Evolutionary conservation across 1,140 invertebrate genomes (phyloP).

Genomic region (Scylla paramamosain): DNA sequence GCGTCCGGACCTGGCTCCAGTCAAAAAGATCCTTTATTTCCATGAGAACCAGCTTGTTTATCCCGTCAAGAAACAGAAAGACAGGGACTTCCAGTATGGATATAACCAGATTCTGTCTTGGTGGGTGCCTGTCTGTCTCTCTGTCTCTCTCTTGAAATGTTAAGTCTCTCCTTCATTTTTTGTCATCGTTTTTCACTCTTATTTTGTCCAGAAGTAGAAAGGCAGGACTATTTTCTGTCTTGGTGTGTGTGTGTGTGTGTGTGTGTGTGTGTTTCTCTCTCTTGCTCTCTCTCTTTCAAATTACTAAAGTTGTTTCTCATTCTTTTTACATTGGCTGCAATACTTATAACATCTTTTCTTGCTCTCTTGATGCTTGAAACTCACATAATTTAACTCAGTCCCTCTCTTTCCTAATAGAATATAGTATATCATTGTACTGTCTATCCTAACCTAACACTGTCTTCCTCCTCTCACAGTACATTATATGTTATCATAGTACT

Average conservation of each 20-base stretch:
- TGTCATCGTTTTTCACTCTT: too few relatives aligned
- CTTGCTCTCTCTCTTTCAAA: too few relatives aligned
- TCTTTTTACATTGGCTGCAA: too few relatives aligned
- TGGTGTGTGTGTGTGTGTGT: conserved; percentile 81
- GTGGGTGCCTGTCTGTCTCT: conserved; percentile 80
- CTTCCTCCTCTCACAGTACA: neutral
- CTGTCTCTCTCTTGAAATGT: neutral
- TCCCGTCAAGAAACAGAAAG: conserved; percentile 85
- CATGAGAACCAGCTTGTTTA: conserved; percentile 91
- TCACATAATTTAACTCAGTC: too few relatives aligned
- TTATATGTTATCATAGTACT: too few relatives aligned
- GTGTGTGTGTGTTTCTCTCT: neutral
- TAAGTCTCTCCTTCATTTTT: neutral
- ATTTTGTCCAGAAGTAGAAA: too few relatives aligned
- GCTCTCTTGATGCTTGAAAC: neutral
- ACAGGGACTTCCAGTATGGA: conserved; percentile 89
- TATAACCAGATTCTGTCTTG: conserved; percentile 89
- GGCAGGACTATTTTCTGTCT: too few relatives aligned
- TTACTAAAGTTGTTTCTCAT: too few relatives aligned
- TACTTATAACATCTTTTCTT: too few relatives aligned
- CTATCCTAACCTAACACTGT: neutral
- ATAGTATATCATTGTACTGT: neutral
- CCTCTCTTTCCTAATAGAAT: neutral
- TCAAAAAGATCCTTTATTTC: conserved; percentile 88
- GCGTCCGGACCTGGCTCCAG: conserved; percentile 83